phyloP scores from a whole-genome alignment of 2,797 vertebrate species.

The Delichon dasypus region DNA sequence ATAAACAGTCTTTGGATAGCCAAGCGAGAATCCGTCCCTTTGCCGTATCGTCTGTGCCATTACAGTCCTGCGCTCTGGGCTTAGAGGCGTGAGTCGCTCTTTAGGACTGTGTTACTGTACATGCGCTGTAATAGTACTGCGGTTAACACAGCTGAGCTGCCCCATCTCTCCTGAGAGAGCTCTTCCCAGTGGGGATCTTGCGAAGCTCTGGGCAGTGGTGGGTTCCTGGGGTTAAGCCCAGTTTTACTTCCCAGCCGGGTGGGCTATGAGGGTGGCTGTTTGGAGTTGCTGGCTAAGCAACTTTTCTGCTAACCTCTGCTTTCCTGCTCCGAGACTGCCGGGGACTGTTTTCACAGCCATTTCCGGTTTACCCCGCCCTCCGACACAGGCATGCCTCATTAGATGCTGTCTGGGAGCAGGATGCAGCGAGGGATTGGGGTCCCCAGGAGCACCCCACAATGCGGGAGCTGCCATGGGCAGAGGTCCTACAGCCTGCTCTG shows the following conservation, averaged over 20 bases:
- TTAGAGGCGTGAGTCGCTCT: no score
- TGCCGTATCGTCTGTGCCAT: background rate
- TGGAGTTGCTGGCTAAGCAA: slow-evolving; percentile 32
- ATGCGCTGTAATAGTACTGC: no score
- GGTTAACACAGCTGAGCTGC: background rate
- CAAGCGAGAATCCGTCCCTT: background rate
- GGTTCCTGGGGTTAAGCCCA: background rate
- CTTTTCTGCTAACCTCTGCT: slow-evolving; percentile 64
- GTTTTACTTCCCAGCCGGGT: background rate
- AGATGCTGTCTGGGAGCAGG: background rate
- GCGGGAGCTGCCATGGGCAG: accelerated
- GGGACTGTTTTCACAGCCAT: slow-evolving; percentile 38
- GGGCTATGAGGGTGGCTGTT: background rate
- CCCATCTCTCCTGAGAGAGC: background rate
- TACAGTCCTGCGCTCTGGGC: no score
- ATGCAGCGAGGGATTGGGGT: background rate
- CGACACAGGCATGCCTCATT: background rate
- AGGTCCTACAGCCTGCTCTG: accelerated
- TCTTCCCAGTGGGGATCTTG: background rate
- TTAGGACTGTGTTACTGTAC: no score
- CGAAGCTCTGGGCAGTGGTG: accelerated
- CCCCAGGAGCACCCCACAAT: background rate
- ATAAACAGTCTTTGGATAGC: background rate
- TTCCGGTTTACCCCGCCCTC: background rate
- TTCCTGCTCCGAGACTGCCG: background rate